Evolutionary conservation across 2,797 vertebrate genomes (phyloP).

Genomic region (Manis pentadactyla): DNA sequence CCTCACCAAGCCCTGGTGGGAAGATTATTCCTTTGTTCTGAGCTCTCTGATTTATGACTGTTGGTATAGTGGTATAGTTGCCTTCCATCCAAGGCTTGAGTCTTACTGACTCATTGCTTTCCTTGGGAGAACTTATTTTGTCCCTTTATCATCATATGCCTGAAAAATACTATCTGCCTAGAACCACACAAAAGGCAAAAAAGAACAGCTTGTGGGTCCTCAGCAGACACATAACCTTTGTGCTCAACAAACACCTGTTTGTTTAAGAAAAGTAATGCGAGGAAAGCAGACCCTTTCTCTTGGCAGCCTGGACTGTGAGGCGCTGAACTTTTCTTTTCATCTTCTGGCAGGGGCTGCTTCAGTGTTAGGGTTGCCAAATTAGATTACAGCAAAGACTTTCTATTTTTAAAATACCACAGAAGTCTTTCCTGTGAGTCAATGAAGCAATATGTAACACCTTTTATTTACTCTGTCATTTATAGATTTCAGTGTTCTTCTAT

Average conservation of each 20-base stretch:
- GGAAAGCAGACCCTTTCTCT: neutral
- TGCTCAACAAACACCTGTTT: neutral
- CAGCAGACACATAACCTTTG: neutral
- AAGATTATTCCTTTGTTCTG: neutral
- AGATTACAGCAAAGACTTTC: neutral
- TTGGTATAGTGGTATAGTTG: neutral
- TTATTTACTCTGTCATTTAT: neutral
- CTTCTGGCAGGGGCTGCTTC: neutral
- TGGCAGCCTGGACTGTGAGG: neutral
- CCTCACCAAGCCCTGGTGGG: too few species aligned
- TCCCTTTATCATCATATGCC: neutral
- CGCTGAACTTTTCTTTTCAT: neutral
- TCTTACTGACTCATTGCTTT: neutral
- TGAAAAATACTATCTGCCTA: neutral
- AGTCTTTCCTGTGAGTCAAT: neutral
- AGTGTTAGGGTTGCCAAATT: neutral
- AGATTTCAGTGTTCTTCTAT: neutral
- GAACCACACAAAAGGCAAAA: neutral
- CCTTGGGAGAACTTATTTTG: neutral
- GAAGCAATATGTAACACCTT: neutral
- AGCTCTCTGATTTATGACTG: neutral
- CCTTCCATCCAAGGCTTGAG: neutral
- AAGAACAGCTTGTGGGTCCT: neutral
- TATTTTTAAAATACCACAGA: neutral
- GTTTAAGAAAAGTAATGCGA: neutral